A percentile compares a stretch with the other conserved stretches of the same genome.
Evolutionary conservation across 2,888 invertebrate genomes (phyloP).

Genomic region (Melipona bicolor): DNA sequence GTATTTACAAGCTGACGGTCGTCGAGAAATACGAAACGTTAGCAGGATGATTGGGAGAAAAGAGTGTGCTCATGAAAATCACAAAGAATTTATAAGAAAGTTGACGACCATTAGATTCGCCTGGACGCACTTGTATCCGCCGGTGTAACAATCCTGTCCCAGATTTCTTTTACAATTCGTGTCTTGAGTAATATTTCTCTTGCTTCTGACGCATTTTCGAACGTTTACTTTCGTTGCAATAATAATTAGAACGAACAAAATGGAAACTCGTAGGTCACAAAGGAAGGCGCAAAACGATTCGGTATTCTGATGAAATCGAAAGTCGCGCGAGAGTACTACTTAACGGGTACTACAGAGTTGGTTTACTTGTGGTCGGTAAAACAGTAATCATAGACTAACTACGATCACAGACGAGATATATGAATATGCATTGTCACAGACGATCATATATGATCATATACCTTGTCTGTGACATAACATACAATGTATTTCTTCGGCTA

Average conservation of each 20-base stretch:
- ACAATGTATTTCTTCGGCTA: no score
- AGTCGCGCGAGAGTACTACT: conserved; percentile 1
- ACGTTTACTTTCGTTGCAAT: conserved; percentile 25
- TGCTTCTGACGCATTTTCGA: background rate
- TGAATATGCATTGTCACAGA: no score
- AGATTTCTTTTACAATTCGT: conserved; percentile 52
- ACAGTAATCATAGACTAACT: background rate
- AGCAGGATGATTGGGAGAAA: conserved; percentile 59
- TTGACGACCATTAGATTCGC: conserved; percentile 74
- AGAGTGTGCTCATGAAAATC: conserved; percentile 55
- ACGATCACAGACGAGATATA: no score
- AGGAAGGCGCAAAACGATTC: background rate
- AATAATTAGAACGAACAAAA: background rate
- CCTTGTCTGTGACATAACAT: no score
- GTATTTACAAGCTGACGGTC: conserved; percentile 23
- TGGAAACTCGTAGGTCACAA: background rate
- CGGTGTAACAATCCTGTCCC: conserved; percentile 60
- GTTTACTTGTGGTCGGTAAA: conserved; percentile 22
- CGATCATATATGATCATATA: no score
- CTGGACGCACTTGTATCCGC: conserved; percentile 65
- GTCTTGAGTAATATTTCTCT: conserved; percentile 19
- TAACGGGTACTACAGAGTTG: conserved; percentile 30
- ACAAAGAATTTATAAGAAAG: conserved; percentile 76
- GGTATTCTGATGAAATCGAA: conserved; percentile 31
- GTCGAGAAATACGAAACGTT: conserved; percentile 38